Percentiles rank a stretch among this genome's conserved stretches.
Evolutionary conservation across 2,113 vertebrate genomes (phyloP).

Genomic region (Anguilla japonica): DNA sequence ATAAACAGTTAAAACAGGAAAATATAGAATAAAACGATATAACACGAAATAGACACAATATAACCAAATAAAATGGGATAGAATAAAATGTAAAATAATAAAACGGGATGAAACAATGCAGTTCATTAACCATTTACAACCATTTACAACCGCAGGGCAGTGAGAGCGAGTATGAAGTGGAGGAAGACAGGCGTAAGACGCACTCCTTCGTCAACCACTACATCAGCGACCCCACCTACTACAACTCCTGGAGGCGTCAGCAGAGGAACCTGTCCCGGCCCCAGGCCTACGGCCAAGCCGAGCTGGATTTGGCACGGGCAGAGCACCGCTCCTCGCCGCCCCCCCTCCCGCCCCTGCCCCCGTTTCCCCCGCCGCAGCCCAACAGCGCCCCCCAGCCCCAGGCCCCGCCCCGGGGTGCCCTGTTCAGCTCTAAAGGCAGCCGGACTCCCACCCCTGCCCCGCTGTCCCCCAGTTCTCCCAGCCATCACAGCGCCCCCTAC

Average conservation of each 20-base stretch:
- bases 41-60: too few relatives aligned
- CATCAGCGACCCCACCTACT: slow-evolving; percentile 98
- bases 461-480: slow-evolving; percentile 81
- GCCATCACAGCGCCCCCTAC: slow-evolving; percentile 82
- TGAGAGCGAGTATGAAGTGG: slow-evolving; percentile 95
- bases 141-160: slow-evolving; percentile 76
- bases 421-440: slow-evolving; percentile 91
- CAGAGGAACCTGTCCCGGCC: slow-evolving; percentile 93
- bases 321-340: slow-evolving; percentile 62
- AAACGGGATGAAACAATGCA: too few relatives aligned
- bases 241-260: slow-evolving; percentile 95
- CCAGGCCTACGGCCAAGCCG: slow-evolving; percentile 88
- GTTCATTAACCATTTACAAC: too few relatives aligned
- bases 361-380: slow-evolving; percentile 64
- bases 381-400: slow-evolving; percentile 71
- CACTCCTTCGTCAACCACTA: slow-evolving; percentile 99
- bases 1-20: too few relatives aligned
- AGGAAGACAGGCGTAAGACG: slow-evolving; percentile 85
- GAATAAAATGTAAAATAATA: too few relatives aligned
- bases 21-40: too few relatives aligned
- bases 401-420: slow-evolving; percentile 82
- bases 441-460: slow-evolving; percentile 95
- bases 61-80: too few relatives aligned
- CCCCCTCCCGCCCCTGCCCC: slow-evolving; percentile 71
- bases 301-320: slow-evolving; percentile 84